Evolutionary conservation across 2,113 vertebrate genomes (phyloP).

Genomic region (Hippocampus barbouri): DNA sequence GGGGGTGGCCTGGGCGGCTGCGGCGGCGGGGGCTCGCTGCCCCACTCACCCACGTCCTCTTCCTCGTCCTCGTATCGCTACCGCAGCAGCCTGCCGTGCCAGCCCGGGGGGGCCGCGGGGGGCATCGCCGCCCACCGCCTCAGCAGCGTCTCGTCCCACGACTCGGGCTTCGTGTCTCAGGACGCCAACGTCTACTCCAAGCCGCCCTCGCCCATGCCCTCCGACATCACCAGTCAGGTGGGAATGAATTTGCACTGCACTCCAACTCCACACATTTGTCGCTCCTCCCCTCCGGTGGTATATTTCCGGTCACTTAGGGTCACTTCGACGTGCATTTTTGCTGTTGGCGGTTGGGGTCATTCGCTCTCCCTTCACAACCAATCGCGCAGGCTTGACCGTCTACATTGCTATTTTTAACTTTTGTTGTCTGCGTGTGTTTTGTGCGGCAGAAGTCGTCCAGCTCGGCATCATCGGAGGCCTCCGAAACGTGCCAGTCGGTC

Average conservation of each 20-base stretch:
- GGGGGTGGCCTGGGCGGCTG: conserved; percentile 37
- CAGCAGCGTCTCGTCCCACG: conserved; percentile 95
- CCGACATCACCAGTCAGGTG: conserved; percentile 97
- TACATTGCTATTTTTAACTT: no score
- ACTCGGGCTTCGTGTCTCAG: conserved; percentile 96
- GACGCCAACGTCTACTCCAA: conserved; percentile 92
- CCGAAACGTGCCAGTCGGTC: conserved; percentile 96
- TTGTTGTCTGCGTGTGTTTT: background rate
- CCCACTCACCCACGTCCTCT: conserved; percentile 76
- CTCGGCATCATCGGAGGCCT: conserved; percentile 94
- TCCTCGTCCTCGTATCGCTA: conserved; percentile 83
- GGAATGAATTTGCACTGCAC: background rate
- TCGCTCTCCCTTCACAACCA: no score
- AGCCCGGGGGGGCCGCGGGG: conserved; percentile 67
- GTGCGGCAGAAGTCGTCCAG: conserved; percentile 90
- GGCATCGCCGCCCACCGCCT: conserved; percentile 82
- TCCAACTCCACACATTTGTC: no score
- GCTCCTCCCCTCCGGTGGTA: no score
- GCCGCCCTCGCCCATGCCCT: conserved; percentile 95
- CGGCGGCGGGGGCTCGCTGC: conserved; percentile 68
- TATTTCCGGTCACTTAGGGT: no score
- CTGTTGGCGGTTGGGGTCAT: no score
- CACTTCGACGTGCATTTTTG: no score
- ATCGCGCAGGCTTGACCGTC: no score
- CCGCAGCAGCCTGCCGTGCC: conserved; percentile 92